Evolutionary conservation across 2,113 vertebrate species (phyloP), one percentile per base, ranked within the genome.

Genomic region (Apeltes quadracus): DNA sequence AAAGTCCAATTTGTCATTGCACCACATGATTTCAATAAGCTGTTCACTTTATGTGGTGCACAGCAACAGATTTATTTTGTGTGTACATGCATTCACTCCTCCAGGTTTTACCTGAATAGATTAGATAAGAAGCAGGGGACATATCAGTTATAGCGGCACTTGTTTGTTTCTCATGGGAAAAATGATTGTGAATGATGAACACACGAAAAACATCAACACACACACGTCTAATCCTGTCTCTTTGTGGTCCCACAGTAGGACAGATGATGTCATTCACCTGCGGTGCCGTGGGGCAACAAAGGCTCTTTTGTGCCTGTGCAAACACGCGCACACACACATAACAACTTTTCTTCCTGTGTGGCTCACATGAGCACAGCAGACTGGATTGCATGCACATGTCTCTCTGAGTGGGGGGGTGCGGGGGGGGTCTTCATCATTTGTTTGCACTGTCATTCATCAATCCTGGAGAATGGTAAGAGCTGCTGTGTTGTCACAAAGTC

Each of bases 261-360:
- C 8, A 5, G 36, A 81, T 92, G 92, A 93, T 84, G 89, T 93
- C 90, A 93, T 82, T 89, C 83, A 91, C 87, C 89, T 91, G 86
- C 38, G 61, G 23, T 69, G 78, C 79, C 61, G 68, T 64, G n/a
- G 65, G 59, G 72, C 34, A 74, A 93, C 84, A 92, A 92, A 91
- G 87, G 44, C 63, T 56, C 83, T 86, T 82, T 93, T 92, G 91
- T 92, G 69, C 72, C 34, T 75, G 57, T 81, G 65, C 62, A 86
- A 89, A 88, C 76, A 74, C 18, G 51, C 34, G 54, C 61, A 54
- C 14, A 50, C n/a, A 43, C 14, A 53, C 54, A 63, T 16, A 57
- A 43, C 34, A 41, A 44, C 54, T 61, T 56, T 69, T 22, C 72
- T 79, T 79, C 64, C 69, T 66, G 77, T 63, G 59, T 14, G 39